Base-by-base conservation (phyloP, 2,113 vertebrate species). In the Bos javanicus region DNA sequence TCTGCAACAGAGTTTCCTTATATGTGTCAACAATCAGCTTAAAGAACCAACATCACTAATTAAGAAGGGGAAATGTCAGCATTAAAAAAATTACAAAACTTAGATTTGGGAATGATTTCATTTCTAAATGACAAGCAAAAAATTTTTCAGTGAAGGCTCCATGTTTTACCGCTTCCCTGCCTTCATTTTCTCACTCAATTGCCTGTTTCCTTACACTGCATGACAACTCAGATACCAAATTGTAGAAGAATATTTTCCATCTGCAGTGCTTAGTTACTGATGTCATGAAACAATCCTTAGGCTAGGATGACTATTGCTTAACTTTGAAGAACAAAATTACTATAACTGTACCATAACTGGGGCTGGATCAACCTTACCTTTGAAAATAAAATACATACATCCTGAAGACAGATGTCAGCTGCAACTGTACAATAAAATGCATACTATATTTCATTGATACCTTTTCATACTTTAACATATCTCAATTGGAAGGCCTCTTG, bases 261-360 rank as follows among this genome's bases (percentile, higher is more conserved):
- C 64, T 95, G 71, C 28, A 50, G 10, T 90, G 21, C 39, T 95
- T 67, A 84, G 87, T 97, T 96, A 86, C 62, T 92, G 30, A 90
- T 95, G 88, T 87, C 50, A 76, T 71, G 74, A 89, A 97, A 95
- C 33, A 84, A 43, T 91, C 87, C 71, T 91, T 84, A 85, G 83
- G 83, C 86, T 90, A 81, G 28, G 48, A 91, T 64, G 25, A 87
- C 90, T 62, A 62, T n/a, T 93, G 21, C 60, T 94, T 91, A 81
- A 81, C 52, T 94, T 78, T 92, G 74, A 96, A 94, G 90, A 93
- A 56, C 19, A 46, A 94, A 93, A 91, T 97, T 96, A 50, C 96
- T 88, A 10, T 92, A 90, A 94, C 87, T 76, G 67, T 96, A 39
- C 95, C 67, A 13, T 92, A 88, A 93, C 81, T 60, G 82, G 21